Evolutionary conservation across 2,888 invertebrate genomes (phyloP).

Genomic region (Amblyjoppa proteus): DNA sequence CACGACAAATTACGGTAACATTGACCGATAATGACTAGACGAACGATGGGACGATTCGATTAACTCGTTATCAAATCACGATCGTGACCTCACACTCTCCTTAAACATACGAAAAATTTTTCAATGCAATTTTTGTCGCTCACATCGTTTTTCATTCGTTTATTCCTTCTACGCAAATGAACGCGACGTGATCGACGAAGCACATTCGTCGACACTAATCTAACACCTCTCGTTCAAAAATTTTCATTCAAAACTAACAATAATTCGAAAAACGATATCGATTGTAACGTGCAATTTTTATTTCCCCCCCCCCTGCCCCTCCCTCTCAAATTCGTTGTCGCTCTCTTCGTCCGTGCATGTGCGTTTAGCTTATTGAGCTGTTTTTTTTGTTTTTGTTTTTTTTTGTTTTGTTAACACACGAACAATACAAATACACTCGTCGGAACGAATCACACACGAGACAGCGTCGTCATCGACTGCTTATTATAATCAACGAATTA

Average conservation of each 20-base stretch:
- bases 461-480: background rate
- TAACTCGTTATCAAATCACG: slow-evolving; percentile 38
- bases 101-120: slow-evolving; percentile 13
- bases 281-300: slow-evolving; percentile 4
- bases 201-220: background rate
- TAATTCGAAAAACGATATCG: slow-evolving; percentile 29
- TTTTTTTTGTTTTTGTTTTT: background rate
- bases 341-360: slow-evolving; percentile 40
- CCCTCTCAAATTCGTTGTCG: slow-evolving; percentile 52
- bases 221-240: background rate
- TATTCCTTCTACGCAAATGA: background rate
- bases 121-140: slow-evolving; percentile 1
- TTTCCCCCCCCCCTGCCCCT: background rate
- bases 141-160: background rate
- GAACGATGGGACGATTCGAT: slow-evolving; percentile 30
- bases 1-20: slow-evolving; percentile 26
- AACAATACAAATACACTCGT: slow-evolving; percentile 11
- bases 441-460: background rate
- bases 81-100: background rate
- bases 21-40: slow-evolving; percentile 55
- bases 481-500: slow-evolving; percentile 28
- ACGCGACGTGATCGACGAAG: background rate
- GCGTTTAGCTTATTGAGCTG: slow-evolving; percentile 37
- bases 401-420: background rate
- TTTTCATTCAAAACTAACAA: background rate